Conservation (phyloP, 2,797 vertebrate genomes). For the Chrosomus eos region DNA sequence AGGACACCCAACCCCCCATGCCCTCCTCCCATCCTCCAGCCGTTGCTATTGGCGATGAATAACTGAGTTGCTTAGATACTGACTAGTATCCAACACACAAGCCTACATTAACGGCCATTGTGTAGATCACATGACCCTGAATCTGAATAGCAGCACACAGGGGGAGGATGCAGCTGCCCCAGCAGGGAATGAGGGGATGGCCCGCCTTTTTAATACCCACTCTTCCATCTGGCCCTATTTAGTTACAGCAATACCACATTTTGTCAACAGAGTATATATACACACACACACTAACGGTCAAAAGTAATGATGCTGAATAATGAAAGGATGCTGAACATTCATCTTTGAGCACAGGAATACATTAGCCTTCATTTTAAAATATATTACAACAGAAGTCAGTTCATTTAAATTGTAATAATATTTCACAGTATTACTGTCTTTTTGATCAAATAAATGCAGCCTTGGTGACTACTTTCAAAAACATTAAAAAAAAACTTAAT, state of each 20-base stretch:
- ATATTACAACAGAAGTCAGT: too few species aligned
- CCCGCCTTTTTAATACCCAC: slow-evolving; percentile 14
- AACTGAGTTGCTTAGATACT: slow-evolving; percentile 75
- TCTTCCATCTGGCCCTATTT: slow-evolving; percentile 28
- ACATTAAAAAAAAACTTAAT: too few species aligned
- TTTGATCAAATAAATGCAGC: too few species aligned
- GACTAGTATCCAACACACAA: slow-evolving; percentile 62
- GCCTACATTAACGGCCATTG: slow-evolving; percentile 69
- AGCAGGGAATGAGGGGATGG: slow-evolving; percentile 38
- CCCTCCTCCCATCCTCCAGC: slow-evolving; percentile 63
- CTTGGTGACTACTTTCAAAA: too few species aligned
- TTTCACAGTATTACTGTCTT: too few species aligned
- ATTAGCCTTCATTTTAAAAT: too few species aligned
- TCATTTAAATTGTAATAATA: too few species aligned
- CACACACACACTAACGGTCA: background rate
- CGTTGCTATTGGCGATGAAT: slow-evolving; percentile 76
- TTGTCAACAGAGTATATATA: background rate
- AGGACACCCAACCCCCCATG: slow-evolving; percentile 67
- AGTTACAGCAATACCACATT: background rate
- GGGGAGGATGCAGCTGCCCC: slow-evolving; percentile 64
- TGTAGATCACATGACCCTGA: slow-evolving; percentile 68
- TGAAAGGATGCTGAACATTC: too few species aligned
- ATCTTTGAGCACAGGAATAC: too few species aligned
- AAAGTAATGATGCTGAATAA: too few species aligned
- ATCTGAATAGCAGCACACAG: slow-evolving; percentile 67